A percentile compares a stretch with the other conserved stretches of the same genome.
phyloP scores from a whole-genome alignment of 1,140 invertebrate genomes.

The Venturia canescens region DNA sequence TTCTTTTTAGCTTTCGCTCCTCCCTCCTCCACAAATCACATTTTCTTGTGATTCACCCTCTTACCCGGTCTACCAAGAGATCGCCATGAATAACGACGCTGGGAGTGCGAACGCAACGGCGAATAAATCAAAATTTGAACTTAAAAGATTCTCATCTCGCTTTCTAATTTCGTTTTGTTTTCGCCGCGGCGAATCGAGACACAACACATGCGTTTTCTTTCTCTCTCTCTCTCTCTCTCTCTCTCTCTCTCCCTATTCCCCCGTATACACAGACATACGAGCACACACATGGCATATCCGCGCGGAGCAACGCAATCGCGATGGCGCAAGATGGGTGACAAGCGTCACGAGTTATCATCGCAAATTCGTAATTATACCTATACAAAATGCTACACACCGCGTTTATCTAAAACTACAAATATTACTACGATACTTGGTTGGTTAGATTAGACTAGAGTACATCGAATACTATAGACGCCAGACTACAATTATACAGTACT shows the following conservation, averaged over 20 bases:
- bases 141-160: conserved; percentile 50
- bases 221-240: conserved; percentile 10
- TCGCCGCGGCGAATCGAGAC: conserved; percentile 7
- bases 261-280: not conserved
- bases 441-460: conserved; percentile 44
- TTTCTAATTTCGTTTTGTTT: conserved; percentile 48
- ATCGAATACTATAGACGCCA: conserved; percentile 43
- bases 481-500: conserved; percentile 39
- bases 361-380: conserved; percentile 2
- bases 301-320: not conserved
- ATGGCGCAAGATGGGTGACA: conserved; percentile 30
- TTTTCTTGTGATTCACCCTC: conserved; percentile 31
- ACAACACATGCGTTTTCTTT: not conserved
- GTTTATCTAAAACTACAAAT: conserved; percentile 16
- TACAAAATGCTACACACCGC: not conserved
- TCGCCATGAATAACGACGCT: conserved; percentile 50
- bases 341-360: not conserved
- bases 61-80: conserved; percentile 36
- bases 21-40: conserved; percentile 29
- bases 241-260: conserved; percentile 4
- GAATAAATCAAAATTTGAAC: conserved; percentile 64
- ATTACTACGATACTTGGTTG: conserved; percentile 37
- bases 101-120: conserved; percentile 50
- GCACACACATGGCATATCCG: not conserved
- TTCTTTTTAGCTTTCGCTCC: conserved; percentile 44